phyloP scores from a whole-genome alignment of 37 sponge, comb jelly and placozoan species.

The Geodia barretti region DNA sequence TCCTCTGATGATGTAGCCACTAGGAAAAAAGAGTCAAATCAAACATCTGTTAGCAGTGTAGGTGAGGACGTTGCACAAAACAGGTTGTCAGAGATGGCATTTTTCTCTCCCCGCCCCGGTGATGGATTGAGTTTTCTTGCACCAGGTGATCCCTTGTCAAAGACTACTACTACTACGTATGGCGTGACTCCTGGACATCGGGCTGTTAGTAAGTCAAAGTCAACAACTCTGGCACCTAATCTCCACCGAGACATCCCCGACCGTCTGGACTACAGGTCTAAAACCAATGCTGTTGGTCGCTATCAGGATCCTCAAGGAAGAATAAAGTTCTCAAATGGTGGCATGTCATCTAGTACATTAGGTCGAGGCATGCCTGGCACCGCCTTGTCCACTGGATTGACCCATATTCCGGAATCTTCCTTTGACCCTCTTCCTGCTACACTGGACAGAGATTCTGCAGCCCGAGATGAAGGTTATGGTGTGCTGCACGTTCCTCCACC shows the following conservation, averaged over 20 bases:
- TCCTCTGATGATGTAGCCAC: too few relatives aligned
- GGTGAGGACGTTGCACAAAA: not conserved
- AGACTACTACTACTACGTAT: too few relatives aligned
- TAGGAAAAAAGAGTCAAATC: too few relatives aligned
- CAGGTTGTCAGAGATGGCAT: not conserved
- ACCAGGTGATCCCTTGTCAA: not conserved
- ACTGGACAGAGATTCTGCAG: too few relatives aligned
- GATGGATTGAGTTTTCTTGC: not conserved
- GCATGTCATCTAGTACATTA: not conserved
- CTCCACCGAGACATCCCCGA: not conserved
- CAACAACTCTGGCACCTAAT: slow-evolving; percentile 3
- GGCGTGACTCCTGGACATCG: not conserved
- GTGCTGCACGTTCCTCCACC: slow-evolving; percentile 8
- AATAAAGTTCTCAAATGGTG: not conserved
- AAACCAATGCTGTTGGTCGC: not conserved
- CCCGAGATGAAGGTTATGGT: not conserved
- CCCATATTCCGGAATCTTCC: too few relatives aligned
- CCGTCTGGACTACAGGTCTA: not conserved
- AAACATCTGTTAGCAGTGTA: not conserved
- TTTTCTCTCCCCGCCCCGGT: slow-evolving; percentile 9
- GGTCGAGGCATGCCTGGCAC: too few relatives aligned
- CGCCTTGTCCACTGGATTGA: too few relatives aligned
- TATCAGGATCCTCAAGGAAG: not conserved
- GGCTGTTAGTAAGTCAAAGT: slow-evolving; percentile 1
- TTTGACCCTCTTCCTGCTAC: too few relatives aligned